Base-by-base conservation (phyloP, 1,140 invertebrate species). In the Zaprionus vittiger region DNA sequence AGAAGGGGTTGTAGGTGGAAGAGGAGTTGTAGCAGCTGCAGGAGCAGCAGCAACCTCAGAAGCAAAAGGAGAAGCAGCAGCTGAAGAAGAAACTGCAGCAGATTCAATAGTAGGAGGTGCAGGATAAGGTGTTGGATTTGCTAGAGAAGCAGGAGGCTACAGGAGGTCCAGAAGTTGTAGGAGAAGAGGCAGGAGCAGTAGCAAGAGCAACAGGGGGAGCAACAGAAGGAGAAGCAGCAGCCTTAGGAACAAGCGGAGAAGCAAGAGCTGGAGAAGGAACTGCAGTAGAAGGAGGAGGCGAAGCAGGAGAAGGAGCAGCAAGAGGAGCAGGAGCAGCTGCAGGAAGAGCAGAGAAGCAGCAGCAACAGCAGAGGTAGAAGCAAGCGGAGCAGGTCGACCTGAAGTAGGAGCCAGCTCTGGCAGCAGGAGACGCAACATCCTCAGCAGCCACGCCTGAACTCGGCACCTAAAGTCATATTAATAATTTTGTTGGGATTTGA, bases 401-500 rank as follows among this genome's bases (percentile, higher is more conserved):
- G 28, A 9, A 31, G 28, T 0, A 9, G 31, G 9, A 11, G 2
- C 15, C 38, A 41, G 15, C n/a, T n/a, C n/a, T 17, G 41, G 41
- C n/a, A n/a, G 14, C 44, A 34, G 59, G n/a, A 64, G 47, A 20
- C 37, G 20, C 47, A 54, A 3, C 17, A 49, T 5, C 44, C 41
- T 17, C 26, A 44, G 28, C 26, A 41, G 56, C 17, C 70, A 64
- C 52, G 47, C 22, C 75, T 73, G 64, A 63, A 68, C 70, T 77
- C 70, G 52, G 63, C 70, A 77, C 75, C 81, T 70, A 77, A 87
- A 89, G 84, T 89, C 84, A 84, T 84, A 90, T 89, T 89, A 90
- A 89, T 90, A 89, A 89, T 89, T 89, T 89, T 84, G 81, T 74
- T 84, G 78, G 81, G 69, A 81, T 87, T 79, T 81, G 70, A 83